Evolutionary conservation across 30 jellyfish, hydroid and myxozoan species (phyloP), one percentile per base, ranked within the genome.

Genomic region (Aurelia aurita complex sp. Pacific): DNA sequence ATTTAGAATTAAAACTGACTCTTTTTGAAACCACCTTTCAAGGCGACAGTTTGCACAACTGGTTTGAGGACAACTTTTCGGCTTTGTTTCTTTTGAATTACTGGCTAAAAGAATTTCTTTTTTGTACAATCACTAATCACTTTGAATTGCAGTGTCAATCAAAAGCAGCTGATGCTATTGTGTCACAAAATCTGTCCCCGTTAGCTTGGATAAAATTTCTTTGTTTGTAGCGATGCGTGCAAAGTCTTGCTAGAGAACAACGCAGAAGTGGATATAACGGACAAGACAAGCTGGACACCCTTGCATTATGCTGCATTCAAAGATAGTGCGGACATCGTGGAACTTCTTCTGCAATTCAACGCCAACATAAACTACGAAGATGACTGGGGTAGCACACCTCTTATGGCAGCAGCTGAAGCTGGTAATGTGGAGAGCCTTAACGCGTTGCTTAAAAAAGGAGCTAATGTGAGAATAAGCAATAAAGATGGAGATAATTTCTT

Each of bases 241-340:
- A 68, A 55, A 51, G 67, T 64, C 14, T 55, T 81, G 66, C 67
- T 81, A 0, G 72, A 52, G 50, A 7, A 60, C 46, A 76, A 77
- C 0, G 90, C 83, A 3, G 77, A 59, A 2, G 63, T 81, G 51
- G 60, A 68, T 46, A 34, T 71, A 32, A 55, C 23, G 10, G 83
- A 81, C 74, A 68, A 18, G 69, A 15, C 76, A n/a, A 43, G 63
- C 42, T 69, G 76, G 83, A 81, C 90, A 14, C 83, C 90, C 10
- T 69, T 81, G 52, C 90, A 81, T 81, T 71, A 81, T 55, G 90
- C 90, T 29, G 77, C 87, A 10, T 8, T 51, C 9, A 85, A 73
- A 55, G 92, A 83, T 5, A 65, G 54, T 68, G 43, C 73, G 1
- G 70, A 10, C 5, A 64, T 74, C 40, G 29, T 83, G 66, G 74